Evolutionary conservation across 1,140 invertebrate species (phyloP).

Genomic region (Tribolium castaneum): DNA sequence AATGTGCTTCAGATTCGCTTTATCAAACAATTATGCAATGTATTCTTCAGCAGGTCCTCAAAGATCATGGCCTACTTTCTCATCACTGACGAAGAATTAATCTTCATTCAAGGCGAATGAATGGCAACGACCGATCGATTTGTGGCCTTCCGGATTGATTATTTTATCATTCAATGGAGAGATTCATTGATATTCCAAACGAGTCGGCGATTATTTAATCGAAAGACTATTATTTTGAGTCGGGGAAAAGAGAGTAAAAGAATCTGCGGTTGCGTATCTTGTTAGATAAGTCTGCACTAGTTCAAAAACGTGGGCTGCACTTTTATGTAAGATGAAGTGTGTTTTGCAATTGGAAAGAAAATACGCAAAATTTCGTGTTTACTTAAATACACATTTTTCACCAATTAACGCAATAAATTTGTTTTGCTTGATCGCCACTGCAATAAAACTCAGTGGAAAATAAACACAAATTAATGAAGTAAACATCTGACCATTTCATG

Average conservation of each 20-base stretch:
- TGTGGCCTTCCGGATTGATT: constrained; percentile 15
- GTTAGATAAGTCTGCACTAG: not conserved
- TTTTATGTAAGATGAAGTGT: not conserved
- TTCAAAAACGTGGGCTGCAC: not conserved
- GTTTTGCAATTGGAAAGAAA: not conserved
- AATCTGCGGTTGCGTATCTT: not conserved
- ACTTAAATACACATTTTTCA: not conserved
- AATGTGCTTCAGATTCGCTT: not conserved
- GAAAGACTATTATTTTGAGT: not conserved
- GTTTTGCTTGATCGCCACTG: not conserved
- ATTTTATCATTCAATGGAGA: not conserved
- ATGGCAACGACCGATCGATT: constrained; percentile 6
- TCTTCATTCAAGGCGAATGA: not conserved
- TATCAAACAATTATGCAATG: not conserved
- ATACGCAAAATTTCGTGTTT: not conserved
- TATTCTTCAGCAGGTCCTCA: not conserved
- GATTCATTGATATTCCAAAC: not conserved
- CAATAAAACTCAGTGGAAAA: not conserved
- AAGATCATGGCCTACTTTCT: not conserved
- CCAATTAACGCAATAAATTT: not conserved
- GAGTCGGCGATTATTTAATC: not conserved
- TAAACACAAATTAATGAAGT: not conserved
- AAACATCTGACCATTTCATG: not conserved
- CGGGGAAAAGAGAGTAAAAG: not conserved
- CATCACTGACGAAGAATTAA: not conserved